Conservation (phyloP, 2,888 invertebrate genomes). For the Poecilus cupreus region DNA sequence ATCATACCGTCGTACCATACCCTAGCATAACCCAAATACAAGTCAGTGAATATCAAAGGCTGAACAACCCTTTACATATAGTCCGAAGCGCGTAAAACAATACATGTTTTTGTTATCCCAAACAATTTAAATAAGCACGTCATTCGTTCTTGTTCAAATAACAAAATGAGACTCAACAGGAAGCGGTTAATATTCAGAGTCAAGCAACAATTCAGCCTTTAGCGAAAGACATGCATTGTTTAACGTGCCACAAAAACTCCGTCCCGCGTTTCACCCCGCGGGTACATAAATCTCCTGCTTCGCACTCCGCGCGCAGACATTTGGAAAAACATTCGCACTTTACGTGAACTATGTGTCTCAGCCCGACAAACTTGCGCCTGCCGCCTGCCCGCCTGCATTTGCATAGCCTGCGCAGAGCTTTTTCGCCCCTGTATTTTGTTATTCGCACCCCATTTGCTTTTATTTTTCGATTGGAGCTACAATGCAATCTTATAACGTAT, state of each 20-base stretch:
- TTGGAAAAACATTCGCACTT: constrained; percentile 43
- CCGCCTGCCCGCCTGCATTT: constrained; percentile 1
- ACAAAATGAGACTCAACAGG: constrained; percentile 24
- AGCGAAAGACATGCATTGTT: constrained; percentile 31
- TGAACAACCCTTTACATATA: not conserved
- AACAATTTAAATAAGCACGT: constrained; percentile 26
- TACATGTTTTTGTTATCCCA: constrained; percentile 10
- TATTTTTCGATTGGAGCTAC: constrained; percentile 28
- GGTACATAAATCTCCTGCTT: constrained; percentile 6
- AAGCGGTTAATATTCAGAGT: constrained; percentile 17
- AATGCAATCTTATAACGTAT: constrained; percentile 34
- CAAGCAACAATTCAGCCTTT: constrained; percentile 30
- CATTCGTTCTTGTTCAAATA: constrained; percentile 28
- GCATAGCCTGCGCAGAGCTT: not conserved
- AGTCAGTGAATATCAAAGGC: no score
- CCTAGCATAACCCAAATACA: no score
- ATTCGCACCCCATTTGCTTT: constrained; percentile 8
- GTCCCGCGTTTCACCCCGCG: no score
- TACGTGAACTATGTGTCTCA: not conserved
- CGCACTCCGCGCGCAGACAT: constrained; percentile 21
- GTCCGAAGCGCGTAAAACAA: not conserved
- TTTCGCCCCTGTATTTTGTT: constrained; percentile 1
- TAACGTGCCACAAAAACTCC: not conserved
- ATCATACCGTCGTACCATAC: no score
- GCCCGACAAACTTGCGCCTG: not conserved